Base-by-base conservation (phyloP, 2,113 vertebrate genomes). In the Erpornis zantholeuca region DNA sequence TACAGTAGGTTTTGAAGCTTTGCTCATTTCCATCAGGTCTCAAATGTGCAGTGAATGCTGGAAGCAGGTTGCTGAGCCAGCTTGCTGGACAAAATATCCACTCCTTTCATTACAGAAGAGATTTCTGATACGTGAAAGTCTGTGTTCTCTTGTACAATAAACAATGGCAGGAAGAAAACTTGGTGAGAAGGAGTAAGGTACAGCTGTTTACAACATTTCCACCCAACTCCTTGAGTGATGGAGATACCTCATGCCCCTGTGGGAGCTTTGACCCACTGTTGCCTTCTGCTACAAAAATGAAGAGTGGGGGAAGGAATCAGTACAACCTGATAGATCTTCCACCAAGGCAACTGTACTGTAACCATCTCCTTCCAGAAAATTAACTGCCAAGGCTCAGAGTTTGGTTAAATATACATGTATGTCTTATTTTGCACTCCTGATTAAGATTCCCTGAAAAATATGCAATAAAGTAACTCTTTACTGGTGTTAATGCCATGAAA, bases 191-290 rank as follows among this genome's bases (percentile, higher is more conserved):
- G 7, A 68, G 17, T 31, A 71, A 77, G 6, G 36, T 82, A 11
- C 2, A 57, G 23, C 35, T 71, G 10, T 44, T 95, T 73, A 50
- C 12, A 71, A 12, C 49, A 73, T n/a, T 59, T 65, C 50, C 25
- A 76, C 61, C 25, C 65, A 52, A 70, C 49, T 56, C 14, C 36
- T 88, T 69, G 25, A 13, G 15, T 59, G 90, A 35, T 63, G n/a
- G 42, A 71, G 35, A 38, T 25, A 66, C 5, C 15, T 83, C 0
- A 0, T 53, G 44, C 17, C 25, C 19, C 15, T 22, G 23, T 2
- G 0, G 12, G 36, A 70, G 47, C 12, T 86, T 42, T 66, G 40
- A 54, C 29, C 31, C 54, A 50, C 29, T 59, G 19, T 2, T 80
- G 21, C 44, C 69, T 71, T 29, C 44, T 72, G 28, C 60, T 84